phyloP scores from a whole-genome alignment of 2,888 invertebrate genomes.

The Phortica okadai region DNA sequence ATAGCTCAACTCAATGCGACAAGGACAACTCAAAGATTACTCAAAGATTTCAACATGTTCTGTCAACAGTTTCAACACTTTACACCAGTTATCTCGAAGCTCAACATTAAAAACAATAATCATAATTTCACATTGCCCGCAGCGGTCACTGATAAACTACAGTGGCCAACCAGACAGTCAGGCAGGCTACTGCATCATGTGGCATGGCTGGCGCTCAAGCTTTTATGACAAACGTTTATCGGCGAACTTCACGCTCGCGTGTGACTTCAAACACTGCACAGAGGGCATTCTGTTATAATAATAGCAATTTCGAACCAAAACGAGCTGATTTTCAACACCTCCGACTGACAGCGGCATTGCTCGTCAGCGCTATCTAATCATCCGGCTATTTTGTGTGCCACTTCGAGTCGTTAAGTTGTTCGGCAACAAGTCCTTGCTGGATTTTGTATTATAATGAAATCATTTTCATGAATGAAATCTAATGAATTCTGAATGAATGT shows the following conservation, averaged over 20 bases:
- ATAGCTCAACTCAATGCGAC: background rate
- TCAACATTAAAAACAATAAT: slow-evolving; percentile 37
- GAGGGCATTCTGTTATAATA: slow-evolving; percentile 60
- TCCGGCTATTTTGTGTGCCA: slow-evolving; percentile 28
- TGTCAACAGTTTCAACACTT: background rate
- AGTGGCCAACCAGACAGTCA: slow-evolving; percentile 27
- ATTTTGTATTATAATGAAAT: slow-evolving; percentile 66
- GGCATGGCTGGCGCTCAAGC: background rate
- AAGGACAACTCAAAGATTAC: background rate
- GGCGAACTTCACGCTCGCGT: slow-evolving; percentile 14
- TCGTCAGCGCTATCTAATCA: slow-evolving; percentile 63
- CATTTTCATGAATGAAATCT: slow-evolving; percentile 73
- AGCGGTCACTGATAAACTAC: slow-evolving; percentile 7
- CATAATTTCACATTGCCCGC: slow-evolving; percentile 39
- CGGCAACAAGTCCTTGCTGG: slow-evolving; percentile 25
- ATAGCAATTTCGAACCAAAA: slow-evolving; percentile 66
- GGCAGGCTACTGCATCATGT: background rate
- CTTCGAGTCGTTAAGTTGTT: slow-evolving; percentile 18
- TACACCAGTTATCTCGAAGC: slow-evolving; percentile 23
- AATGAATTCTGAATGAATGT: slow-evolving; percentile 69
- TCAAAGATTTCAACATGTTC: slow-evolving; percentile 1
- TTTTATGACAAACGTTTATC: background rate
- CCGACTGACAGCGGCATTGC: slow-evolving; percentile 42
- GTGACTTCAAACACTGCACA: slow-evolving; percentile 15
- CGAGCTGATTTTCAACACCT: slow-evolving; percentile 68